A percentile compares a stretch with the other conserved stretches of the same genome.
Conservation (phyloP, 1,140 invertebrate genomes). For the Melanaphis sacchari region DNA sequence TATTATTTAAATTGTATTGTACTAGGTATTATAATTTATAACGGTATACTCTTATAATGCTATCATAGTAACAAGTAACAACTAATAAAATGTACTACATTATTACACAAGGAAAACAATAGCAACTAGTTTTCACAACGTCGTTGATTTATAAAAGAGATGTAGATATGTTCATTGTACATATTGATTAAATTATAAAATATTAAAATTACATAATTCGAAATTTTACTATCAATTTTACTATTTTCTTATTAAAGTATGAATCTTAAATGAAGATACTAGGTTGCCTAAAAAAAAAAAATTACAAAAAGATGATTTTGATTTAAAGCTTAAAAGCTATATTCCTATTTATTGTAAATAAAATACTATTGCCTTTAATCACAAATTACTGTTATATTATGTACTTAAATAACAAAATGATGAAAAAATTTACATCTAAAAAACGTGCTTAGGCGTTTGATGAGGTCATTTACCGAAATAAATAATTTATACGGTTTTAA, state of each 20-base stretch:
- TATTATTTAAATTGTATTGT: background rate
- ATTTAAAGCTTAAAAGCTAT: background rate
- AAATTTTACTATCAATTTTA: no score
- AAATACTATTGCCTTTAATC: background rate
- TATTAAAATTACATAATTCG: background rate
- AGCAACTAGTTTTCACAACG: background rate
- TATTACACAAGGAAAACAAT: background rate
- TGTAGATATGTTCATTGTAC: background rate
- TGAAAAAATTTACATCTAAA: slow-evolving; percentile 26
- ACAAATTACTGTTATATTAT: background rate
- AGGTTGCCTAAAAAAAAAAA: background rate
- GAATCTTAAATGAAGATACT: background rate
- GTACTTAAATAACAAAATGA: background rate
- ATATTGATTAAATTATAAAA: background rate
- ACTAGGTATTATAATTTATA: background rate
- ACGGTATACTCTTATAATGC: background rate
- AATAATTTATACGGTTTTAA: slow-evolving; percentile 3
- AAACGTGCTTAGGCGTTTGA: background rate
- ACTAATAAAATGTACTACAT: no score
- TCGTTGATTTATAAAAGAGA: background rate
- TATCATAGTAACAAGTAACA: background rate
- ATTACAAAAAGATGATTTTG: background rate
- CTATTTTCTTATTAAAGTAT: background rate
- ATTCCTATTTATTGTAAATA: background rate
- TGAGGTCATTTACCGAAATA: slow-evolving; percentile 46